Evolutionary conservation across 2,113 vertebrate species (phyloP), one percentile per base, ranked within the genome.

Genomic region (Rhea pennata): DNA sequence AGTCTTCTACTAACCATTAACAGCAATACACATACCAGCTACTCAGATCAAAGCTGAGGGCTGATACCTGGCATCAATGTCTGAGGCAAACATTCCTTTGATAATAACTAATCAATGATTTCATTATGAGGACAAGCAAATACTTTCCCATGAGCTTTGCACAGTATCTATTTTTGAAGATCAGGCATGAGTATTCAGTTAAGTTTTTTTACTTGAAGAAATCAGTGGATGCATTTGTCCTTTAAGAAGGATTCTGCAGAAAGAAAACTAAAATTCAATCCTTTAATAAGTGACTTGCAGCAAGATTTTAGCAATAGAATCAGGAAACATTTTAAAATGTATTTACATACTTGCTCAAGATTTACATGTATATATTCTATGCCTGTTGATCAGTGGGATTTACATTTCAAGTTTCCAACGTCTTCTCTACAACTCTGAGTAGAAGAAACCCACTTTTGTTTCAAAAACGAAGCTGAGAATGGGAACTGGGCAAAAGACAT

Each of bases 1-100:
- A 9, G 27, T 74, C 61, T 50, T 72, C 65, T n/a, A 15, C 65
- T 72, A 90, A 95, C 73, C 51, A 95, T 87, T 95, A 93, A 93
- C 77, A 72, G 61, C 62, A 78, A 73, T 58, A 61, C 24, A 86
- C 67, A 89, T 48, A 70, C 44, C 64, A 44, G 62, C 70, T 40
- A 6, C 72, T 81, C 31, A 65, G 79, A 72, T 26, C 79, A 67
- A 84, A 94, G 88, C 5, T 31, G 36, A 67, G 84, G 39, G 8
- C 19, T 78, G 51, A 86, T 51, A 81, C n/a, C 51, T 40, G 33
- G 50, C 58, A 50, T 36, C 85, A 50, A 36, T 15, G 27, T 22
- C 39, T 5, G 51, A 58, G 46, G 51, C 56, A 84, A 74, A 81
- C 7, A 67, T 50, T 85, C 72, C 64, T 6, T 39, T 42, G 23